phyloP scores from a whole-genome alignment of 2,113 vertebrate genomes.

The Phaethon lepturus region DNA sequence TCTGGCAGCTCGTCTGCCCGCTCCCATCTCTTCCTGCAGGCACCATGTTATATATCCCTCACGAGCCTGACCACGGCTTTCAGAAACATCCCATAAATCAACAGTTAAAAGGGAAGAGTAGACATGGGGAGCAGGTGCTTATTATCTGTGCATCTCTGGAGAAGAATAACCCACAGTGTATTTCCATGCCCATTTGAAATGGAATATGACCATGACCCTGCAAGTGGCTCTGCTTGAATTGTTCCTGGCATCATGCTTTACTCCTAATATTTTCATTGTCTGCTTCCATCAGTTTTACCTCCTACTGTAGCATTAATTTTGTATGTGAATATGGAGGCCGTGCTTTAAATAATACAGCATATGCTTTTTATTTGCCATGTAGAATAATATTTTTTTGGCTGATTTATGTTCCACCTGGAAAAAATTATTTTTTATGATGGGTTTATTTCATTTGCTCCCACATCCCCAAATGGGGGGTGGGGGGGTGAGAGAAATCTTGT shows the following conservation, averaged over 20 bases:
- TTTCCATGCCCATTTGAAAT: constrained; percentile 65
- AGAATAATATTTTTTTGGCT: constrained; percentile 75
- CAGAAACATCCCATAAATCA: constrained; percentile 67
- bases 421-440: constrained; percentile 78
- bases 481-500: not conserved
- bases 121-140: constrained; percentile 71
- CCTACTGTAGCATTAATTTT: constrained; percentile 69
- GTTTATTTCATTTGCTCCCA: constrained; percentile 77
- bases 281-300: constrained; percentile 64
- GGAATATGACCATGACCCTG: constrained; percentile 65
- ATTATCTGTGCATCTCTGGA: constrained; percentile 71
- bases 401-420: constrained; percentile 78
- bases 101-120: constrained; percentile 71
- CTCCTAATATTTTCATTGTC: constrained; percentile 67
- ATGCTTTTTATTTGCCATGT: constrained; percentile 78
- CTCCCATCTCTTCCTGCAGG: constrained; percentile 36
- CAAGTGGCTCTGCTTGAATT: constrained; percentile 63
- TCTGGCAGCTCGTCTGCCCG: not conserved
- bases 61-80: constrained; percentile 24
- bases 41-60: constrained; percentile 19
- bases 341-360: constrained; percentile 74
- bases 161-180: constrained; percentile 67
- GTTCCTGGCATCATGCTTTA: constrained; percentile 58
- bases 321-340: constrained; percentile 71
- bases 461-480: constrained; percentile 20